Evolutionary conservation across 2,888 invertebrate species (phyloP).

Genomic region (Drosophila kuntzei): DNA sequence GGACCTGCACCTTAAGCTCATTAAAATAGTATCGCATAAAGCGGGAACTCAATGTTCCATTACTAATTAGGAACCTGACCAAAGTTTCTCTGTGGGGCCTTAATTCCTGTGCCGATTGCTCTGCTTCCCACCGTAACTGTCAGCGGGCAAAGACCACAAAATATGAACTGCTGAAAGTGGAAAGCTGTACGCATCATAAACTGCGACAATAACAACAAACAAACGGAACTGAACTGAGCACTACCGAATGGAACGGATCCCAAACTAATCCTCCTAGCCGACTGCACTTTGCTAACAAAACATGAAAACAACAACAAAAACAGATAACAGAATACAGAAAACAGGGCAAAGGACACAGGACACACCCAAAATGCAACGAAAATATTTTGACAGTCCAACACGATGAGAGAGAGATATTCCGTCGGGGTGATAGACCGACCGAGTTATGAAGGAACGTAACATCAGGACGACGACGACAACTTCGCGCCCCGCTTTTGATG

Average conservation of each 20-base stretch:
- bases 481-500: constrained; percentile 61
- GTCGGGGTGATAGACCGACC: constrained; percentile 46
- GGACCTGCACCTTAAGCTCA: constrained; percentile 36
- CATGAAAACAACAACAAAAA: constrained; percentile 61
- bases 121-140: constrained; percentile 74
- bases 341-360: constrained; percentile 35
- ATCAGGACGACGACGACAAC: constrained; percentile 24
- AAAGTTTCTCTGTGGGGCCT: constrained; percentile 13
- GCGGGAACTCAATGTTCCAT: constrained; percentile 48
- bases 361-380: constrained; percentile 79
- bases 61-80: constrained; percentile 66
- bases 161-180: constrained; percentile 76
- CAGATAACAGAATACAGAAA: constrained; percentile 14
- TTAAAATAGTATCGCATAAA: constrained; percentile 34
- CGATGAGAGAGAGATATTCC: constrained; percentile 27
- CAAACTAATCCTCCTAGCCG: constrained; percentile 68
- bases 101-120: constrained; percentile 46
- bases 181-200: constrained; percentile 74
- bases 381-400: constrained; percentile 77
- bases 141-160: constrained; percentile 60
- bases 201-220: constrained; percentile 73
- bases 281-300: constrained; percentile 77
- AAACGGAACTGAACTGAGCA: constrained; percentile 25
- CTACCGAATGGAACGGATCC: constrained; percentile 39
- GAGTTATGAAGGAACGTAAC: constrained; percentile 43